Conservation (phyloP, 2,888 invertebrate species). For the Cyclophora albipunctata region DNA sequence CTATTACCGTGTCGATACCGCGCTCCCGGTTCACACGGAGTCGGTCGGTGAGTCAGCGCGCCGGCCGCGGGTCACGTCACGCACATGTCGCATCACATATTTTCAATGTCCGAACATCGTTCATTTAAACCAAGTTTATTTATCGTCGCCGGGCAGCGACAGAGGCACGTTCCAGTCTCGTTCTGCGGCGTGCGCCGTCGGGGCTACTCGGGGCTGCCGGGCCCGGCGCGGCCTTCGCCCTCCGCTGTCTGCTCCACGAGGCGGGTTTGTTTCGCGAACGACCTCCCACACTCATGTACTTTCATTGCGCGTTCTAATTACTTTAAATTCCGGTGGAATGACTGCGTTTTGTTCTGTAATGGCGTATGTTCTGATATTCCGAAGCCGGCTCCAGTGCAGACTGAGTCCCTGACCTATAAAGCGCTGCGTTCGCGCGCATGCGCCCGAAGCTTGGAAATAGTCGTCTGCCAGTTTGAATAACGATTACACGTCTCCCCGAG, state of each 20-base stretch:
- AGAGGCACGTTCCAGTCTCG: conserved; percentile 35
- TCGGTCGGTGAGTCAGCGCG: conserved; percentile 39
- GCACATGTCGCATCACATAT: conserved; percentile 37
- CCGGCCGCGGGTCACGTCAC: conserved; percentile 33
- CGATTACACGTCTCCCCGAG: conserved; percentile 57
- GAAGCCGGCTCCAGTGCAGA: conserved; percentile 56
- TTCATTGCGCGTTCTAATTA: conserved; percentile 28
- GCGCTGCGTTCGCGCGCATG: conserved; percentile 54
- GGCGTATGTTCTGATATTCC: conserved; percentile 49
- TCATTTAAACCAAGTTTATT: conserved; percentile 21
- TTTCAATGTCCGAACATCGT: conserved; percentile 22
- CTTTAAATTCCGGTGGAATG: conserved; percentile 19
- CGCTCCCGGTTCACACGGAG: conserved; percentile 33
- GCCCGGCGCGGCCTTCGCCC: conserved; percentile 25
- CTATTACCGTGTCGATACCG: conserved; percentile 10
- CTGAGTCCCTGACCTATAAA: conserved; percentile 68
- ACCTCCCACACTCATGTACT: conserved; percentile 16
- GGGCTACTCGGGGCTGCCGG: conserved; percentile 34
- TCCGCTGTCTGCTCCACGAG: conserved; percentile 23
- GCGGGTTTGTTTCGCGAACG: conserved; percentile 14
- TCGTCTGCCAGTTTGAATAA: conserved; percentile 61
- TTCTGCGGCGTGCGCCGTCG: conserved; percentile 32
- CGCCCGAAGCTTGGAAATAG: conserved; percentile 50
- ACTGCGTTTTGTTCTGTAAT: conserved; percentile 23
- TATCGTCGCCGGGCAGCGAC: conserved; percentile 20